Evolutionary conservation across 1,140 invertebrate species (phyloP).

Genomic region (Bombus affinis): DNA sequence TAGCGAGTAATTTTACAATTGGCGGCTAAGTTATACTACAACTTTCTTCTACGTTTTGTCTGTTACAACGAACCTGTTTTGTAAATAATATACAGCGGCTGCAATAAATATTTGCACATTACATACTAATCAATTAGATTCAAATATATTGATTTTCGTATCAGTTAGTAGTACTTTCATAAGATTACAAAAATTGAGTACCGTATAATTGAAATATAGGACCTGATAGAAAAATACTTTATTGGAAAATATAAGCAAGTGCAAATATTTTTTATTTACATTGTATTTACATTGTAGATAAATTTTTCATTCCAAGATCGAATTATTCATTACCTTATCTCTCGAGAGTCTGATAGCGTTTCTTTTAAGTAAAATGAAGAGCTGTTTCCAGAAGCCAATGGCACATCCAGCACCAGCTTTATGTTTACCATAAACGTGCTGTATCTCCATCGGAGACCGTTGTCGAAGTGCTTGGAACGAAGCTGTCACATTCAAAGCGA

Average conservation of each 20-base stretch:
- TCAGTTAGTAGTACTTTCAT: background rate
- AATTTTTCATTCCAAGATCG: background rate
- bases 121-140: background rate
- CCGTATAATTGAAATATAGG: too few relatives aligned
- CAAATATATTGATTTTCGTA: background rate
- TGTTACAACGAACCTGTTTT: background rate
- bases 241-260: background rate
- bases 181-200: background rate
- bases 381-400: constrained; percentile 84
- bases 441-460: constrained; percentile 5
- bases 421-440: constrained; percentile 33
- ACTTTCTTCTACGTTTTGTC: background rate
- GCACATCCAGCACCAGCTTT: constrained; percentile 73
- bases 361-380: constrained; percentile 84
- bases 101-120: background rate
- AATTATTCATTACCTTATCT: constrained; percentile 72
- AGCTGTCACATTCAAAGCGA: constrained; percentile 57
- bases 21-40: background rate
- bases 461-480: constrained; percentile 52
- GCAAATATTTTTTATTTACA: background rate
- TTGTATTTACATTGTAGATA: background rate
- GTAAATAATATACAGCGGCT: background rate
- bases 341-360: constrained; percentile 82
- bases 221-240: background rate
- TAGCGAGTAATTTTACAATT: background rate